A percentile compares a stretch with the other conserved stretches of the same genome.
Evolutionary conservation across 2,888 invertebrate genomes (phyloP).

Genomic region (Chrysomela aeneicollis): DNA sequence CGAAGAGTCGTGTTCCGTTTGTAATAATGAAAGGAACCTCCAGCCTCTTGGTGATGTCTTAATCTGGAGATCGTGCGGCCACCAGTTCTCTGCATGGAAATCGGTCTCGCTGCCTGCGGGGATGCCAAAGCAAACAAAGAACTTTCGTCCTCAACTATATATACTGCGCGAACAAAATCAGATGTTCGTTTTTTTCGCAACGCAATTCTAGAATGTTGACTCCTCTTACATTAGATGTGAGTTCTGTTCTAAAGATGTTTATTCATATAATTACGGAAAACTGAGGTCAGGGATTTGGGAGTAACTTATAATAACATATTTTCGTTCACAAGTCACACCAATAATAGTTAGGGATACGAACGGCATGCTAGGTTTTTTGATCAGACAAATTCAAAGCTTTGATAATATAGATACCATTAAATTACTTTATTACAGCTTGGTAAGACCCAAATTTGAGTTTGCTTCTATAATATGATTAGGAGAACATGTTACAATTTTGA

Average conservation of each 20-base stretch:
- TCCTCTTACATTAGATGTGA: no score
- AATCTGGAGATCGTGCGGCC: constrained; percentile 54
- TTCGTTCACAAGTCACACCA: not conserved
- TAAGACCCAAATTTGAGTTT: not conserved
- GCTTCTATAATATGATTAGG: not conserved
- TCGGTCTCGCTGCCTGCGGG: constrained; percentile 15
- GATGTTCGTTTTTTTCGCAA: constrained; percentile 9
- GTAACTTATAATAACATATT: not conserved
- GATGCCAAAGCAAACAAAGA: constrained; percentile 13
- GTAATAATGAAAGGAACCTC: constrained; percentile 53
- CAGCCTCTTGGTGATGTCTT: constrained; percentile 53
- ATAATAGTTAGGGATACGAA: not conserved
- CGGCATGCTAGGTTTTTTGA: not conserved
- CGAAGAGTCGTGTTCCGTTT: constrained; percentile 54
- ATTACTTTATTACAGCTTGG: not conserved
- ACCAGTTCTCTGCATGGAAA: constrained; percentile 42
- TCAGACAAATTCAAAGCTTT: not conserved
- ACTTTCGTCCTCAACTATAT: constrained; percentile 6
- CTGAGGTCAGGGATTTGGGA: not conserved
- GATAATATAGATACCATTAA: not conserved
- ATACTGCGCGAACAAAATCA: not conserved
- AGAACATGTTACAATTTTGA: not conserved
- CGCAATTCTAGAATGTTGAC: no score
- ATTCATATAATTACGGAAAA: no score
- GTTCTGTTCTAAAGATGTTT: no score